phyloP scores from a whole-genome alignment of 2,888 invertebrate species.

The Tromatobia lineatoria region DNA sequence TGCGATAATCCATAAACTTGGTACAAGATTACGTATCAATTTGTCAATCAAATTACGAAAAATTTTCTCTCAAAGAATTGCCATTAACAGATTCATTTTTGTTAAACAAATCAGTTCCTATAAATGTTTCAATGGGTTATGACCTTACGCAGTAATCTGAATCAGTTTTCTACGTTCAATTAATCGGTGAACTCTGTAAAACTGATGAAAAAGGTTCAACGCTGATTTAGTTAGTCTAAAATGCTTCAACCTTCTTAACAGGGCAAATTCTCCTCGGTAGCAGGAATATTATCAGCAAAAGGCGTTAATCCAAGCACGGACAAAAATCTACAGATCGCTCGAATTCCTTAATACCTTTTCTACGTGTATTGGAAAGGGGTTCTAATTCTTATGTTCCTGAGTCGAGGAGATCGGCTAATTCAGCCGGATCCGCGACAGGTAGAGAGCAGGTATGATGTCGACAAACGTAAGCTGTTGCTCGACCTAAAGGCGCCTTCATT shows the following conservation, averaged over 20 bases:
- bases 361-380: background rate
- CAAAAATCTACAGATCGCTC: conserved; percentile 1
- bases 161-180: too few relatives aligned
- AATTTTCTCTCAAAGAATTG: too few relatives aligned
- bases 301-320: background rate
- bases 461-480: conserved; percentile 93
- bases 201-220: too few relatives aligned
- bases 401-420: conserved; percentile 88
- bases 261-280: background rate
- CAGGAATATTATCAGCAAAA: background rate
- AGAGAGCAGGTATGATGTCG: conserved; percentile 91
- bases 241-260: background rate
- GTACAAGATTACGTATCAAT: too few relatives aligned
- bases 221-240: too few relatives aligned
- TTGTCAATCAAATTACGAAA: too few relatives aligned
- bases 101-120: too few relatives aligned
- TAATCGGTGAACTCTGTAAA: too few relatives aligned
- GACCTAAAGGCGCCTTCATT: conserved; percentile 87
- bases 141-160: too few relatives aligned
- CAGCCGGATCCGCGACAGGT: conserved; percentile 90
- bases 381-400: conserved; percentile 74
- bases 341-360: background rate
- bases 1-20: too few relatives aligned
- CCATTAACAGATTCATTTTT: too few relatives aligned
- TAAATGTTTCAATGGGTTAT: too few relatives aligned